Percentiles rank a stretch among this genome's conserved stretches.
phyloP scores from a whole-genome alignment of 2,888 invertebrate genomes.

The Ectemnius continuus region DNA sequence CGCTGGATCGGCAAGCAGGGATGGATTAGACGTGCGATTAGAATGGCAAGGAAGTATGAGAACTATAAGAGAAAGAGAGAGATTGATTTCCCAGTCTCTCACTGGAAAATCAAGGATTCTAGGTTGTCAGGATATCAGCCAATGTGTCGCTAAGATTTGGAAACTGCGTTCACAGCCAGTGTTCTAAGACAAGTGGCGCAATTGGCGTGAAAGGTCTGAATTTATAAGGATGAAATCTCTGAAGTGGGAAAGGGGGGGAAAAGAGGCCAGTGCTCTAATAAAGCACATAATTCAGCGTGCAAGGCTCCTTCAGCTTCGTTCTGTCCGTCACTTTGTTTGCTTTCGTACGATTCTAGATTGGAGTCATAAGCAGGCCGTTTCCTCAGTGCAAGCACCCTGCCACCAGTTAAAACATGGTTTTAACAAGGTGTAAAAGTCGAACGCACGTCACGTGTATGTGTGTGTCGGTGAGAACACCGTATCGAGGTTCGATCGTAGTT shows the following conservation, averaged over 20 bases:
- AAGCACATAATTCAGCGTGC: conserved; percentile 45
- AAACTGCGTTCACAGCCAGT: background rate
- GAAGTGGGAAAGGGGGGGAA: background rate
- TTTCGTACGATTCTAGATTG: background rate
- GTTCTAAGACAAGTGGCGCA: conserved; percentile 17
- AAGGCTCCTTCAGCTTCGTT: conserved; percentile 8
- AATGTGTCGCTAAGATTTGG: background rate
- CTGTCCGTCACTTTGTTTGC: conserved; percentile 4
- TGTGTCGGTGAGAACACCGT: conserved; percentile 32
- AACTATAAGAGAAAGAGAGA: background rate
- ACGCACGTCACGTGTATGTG: conserved; percentile 51
- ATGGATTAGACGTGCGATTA: conserved; percentile 2
- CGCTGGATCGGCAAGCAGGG: background rate
- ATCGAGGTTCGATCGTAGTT: conserved; percentile 40
- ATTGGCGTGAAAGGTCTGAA: background rate
- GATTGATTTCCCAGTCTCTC: background rate
- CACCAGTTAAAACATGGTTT: conserved; percentile 58
- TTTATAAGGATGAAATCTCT: conserved; percentile 6
- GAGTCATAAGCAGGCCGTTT: conserved; percentile 27
- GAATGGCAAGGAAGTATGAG: background rate
- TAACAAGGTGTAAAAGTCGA: conserved; percentile 51
- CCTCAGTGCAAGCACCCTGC: conserved; percentile 41
- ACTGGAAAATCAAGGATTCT: background rate
- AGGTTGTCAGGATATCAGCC: background rate
- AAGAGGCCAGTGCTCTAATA: conserved; percentile 32